Base-by-base conservation (phyloP, 2,888 invertebrate species). In the Tridacna crocea region DNA sequence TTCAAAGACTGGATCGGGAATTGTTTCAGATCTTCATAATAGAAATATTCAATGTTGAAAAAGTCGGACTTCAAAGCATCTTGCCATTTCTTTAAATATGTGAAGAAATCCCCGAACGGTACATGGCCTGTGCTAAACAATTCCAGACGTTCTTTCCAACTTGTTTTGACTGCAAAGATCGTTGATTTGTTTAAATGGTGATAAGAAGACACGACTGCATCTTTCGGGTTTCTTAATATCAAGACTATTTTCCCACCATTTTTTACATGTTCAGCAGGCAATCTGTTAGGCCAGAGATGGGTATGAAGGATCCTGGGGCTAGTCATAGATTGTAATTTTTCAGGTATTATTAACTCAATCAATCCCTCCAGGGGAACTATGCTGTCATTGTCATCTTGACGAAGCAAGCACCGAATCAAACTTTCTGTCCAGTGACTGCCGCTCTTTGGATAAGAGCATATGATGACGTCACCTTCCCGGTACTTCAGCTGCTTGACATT, bases 21-120 rank as follows among this genome's bases (percentile, higher is more conserved):
- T 27, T 63, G 15, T 19, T 63, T 63, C 13, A 63, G 27, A 63
- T 63, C 63, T 63, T 63, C 63, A 27, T 63, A 63, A 19, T 27
- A 63, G 26, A 63, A 63, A 26, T 27, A 63, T 22, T 63, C 22
- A 1, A 63, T 63, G 27, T 63, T 63, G 26, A 26, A 63, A 11
- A 6, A 27, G 11, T 63, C 19, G 17, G 63, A 63, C 1, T 63
- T 19, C 24, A 63, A 26, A 11, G 63, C 63, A 12, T 63, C 63
- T 26, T 63, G 63, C 63, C 63, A 63, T 63, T 63, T 63, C 2
- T 27, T 27, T 15, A 63, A 22, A 27, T 63, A 63, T 11, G 63
- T 63, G 11, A 63, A 63, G 26, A 63, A 12, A 63, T 63, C 63
- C 6, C 63, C 27, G 27, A 26, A 63, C 24, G 63, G 26, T 15